Evolutionary conservation across 2,888 invertebrate species (phyloP).

Genomic region (Dryobotodes eremita): DNA sequence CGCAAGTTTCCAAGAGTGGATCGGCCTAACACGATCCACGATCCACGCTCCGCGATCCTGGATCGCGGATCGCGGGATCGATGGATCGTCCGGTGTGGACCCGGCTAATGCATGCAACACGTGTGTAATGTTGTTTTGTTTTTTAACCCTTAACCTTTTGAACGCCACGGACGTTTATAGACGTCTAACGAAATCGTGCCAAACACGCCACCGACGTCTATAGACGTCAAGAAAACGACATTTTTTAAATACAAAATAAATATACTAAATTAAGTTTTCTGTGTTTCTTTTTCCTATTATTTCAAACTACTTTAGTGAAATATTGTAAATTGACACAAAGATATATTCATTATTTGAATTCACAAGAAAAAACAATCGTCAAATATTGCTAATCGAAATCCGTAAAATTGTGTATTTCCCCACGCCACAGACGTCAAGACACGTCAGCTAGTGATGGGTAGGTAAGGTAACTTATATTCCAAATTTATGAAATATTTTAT

Average conservation of each 20-base stretch:
- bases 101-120: no score
- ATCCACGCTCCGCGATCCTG: no score
- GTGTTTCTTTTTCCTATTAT: conserved; percentile 2
- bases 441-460: conserved; percentile 36
- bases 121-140: no score
- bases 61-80: no score
- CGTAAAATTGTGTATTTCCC: conserved; percentile 18
- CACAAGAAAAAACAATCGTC: conserved; percentile 14
- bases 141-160: conserved; percentile 25
- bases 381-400: conserved; percentile 15
- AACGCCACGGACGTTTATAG: conserved; percentile 25
- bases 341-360: conserved; percentile 12
- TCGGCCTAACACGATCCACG: no score
- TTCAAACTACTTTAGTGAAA: conserved; percentile 29
- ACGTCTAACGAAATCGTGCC: conserved; percentile 22
- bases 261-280: conserved; percentile 10
- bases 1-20: no score
- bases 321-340: conserved; percentile 34
- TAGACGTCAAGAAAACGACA: conserved; percentile 33
- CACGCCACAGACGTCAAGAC: conserved; percentile 29
- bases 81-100: no score
- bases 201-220: conserved; percentile 35
- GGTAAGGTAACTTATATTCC: conserved; percentile 29
- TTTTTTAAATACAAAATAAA: conserved; percentile 20
- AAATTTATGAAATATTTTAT: conserved; percentile 35